Base-by-base conservation (phyloP, 2,113 vertebrate species). In the Cettia cetti region DNA sequence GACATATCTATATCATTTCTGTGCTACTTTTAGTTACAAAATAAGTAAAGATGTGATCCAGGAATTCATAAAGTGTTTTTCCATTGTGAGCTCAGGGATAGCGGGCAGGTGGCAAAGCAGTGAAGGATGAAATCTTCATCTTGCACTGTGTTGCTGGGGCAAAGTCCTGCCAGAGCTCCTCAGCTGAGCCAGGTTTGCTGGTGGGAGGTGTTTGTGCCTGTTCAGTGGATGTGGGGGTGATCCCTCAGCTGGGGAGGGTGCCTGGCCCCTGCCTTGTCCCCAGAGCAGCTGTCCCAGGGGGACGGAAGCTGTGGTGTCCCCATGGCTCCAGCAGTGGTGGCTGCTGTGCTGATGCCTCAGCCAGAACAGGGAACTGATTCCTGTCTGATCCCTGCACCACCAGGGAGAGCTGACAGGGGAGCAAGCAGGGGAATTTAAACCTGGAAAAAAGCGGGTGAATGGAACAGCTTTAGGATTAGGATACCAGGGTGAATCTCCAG, bases 181-280 rank as follows among this genome's bases (percentile, higher is more conserved):
- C 53, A 33, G 27, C 47, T 15, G 45, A 26, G 11, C 26, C 3
- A 8, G 9, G 6, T 44, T 22, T 90, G 60, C 60, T 71, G 35
- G 2, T 59, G 79, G 63, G 42, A 74, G 33, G 4, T 78, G 4
- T 84, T n/a, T 66, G 22, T 50, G 57, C 31, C 42, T 81, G 13
- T 52, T 30, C 17, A 11, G 0, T 12, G 57, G 7, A 7, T 1
- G 0, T 35, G 63, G 63, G 27, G 74, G 12, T 0, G 1, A 33
- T 57, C 23, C 18, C 72, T 70, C 27, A 1, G 3, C 13, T 1
- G 7, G 35, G 35, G 47, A 66, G 33, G 17, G 15, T 35, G 27
- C 59, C 56, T 64, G 74, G 19, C 49, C 49, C 49, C 27, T 37
- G 19, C 28, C 45, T 26, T 37, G 6, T 28, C 20, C 20, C 79